Evolutionary conservation across 2,113 vertebrate species (phyloP).

Genomic region (Sialia sialis): DNA sequence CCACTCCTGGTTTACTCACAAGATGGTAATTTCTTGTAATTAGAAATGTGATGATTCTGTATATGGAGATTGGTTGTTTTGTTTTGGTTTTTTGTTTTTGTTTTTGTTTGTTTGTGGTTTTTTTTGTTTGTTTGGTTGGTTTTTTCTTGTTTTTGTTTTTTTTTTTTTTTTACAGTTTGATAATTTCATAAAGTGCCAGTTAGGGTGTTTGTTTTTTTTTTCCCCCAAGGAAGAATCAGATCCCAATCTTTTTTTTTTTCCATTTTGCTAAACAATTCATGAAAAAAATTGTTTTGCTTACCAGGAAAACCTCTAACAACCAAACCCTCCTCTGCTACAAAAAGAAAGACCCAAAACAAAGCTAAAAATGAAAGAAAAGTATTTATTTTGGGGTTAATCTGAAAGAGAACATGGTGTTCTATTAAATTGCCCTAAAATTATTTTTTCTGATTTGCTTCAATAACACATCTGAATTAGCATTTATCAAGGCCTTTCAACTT

Average conservation of each 20-base stretch:
- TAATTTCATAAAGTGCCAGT: not conserved
- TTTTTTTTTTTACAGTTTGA: not conserved
- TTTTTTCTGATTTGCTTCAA: not conserved
- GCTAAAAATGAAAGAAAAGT: not conserved
- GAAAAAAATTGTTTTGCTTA: not conserved
- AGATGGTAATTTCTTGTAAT: not conserved
- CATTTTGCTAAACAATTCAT: not conserved
- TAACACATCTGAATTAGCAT: not conserved
- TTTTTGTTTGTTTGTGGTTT: no score
- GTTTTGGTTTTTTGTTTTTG: not conserved
- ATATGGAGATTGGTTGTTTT: fast-evolving
- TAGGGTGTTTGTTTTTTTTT: not conserved
- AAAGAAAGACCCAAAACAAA: not conserved
- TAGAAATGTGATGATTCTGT: not conserved
- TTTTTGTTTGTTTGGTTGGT: no score
- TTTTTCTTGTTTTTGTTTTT: not conserved
- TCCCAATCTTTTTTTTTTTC: not conserved
- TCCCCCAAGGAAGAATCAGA: not conserved
- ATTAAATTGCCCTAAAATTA: not conserved
- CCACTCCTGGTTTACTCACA: not conserved
- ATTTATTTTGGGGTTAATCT: not conserved
- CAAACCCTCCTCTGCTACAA: not conserved
- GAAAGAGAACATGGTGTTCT: not conserved
- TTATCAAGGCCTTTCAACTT: not conserved
- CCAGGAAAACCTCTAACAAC: not conserved